These are phyloP conservation scores for Ganaspis sp. DNA, from an alignment of 1,140 invertebrate species.

Conservation along the genomic window DNA sequence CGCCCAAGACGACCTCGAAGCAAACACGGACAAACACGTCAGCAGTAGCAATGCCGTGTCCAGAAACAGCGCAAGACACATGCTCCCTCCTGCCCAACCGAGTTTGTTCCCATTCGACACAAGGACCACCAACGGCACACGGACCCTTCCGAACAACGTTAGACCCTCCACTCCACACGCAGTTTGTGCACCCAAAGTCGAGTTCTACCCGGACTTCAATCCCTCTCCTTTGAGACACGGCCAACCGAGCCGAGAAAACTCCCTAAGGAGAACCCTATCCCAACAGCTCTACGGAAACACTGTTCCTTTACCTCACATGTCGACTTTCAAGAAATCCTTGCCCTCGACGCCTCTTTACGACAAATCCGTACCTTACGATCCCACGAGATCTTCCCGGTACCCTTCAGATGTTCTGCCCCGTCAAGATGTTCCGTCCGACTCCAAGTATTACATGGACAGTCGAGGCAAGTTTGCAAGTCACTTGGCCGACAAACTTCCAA, in stretches of 20 bases:
- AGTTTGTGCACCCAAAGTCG: constrained; percentile 81
- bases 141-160: constrained; percentile 43
- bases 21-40: constrained; percentile 52
- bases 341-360: constrained; percentile 61
- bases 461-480: constrained; percentile 40
- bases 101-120: constrained; percentile 58
- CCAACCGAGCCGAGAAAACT: constrained; percentile 51
- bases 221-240: constrained; percentile 64
- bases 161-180: constrained; percentile 65
- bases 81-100: constrained; percentile 56
- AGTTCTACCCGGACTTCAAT: constrained; percentile 83
- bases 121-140: constrained; percentile 49
- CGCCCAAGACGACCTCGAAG: constrained; percentile 81
- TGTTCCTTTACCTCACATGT: constrained; percentile 67
- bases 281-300: constrained; percentile 57
- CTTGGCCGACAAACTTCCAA: background rate
- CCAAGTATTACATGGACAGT: constrained; percentile 64
- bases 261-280: constrained; percentile 52
- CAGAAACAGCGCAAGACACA: constrained; percentile 57
- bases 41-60: constrained; percentile 51
- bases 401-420: constrained; percentile 49
- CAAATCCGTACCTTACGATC: constrained; percentile 58
- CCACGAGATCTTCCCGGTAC: constrained; percentile 55
- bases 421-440: constrained; percentile 61
- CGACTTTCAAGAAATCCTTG: constrained; percentile 72